phyloP scores from a whole-genome alignment of 2,888 invertebrate genomes.

The Capitulum mitella region DNA sequence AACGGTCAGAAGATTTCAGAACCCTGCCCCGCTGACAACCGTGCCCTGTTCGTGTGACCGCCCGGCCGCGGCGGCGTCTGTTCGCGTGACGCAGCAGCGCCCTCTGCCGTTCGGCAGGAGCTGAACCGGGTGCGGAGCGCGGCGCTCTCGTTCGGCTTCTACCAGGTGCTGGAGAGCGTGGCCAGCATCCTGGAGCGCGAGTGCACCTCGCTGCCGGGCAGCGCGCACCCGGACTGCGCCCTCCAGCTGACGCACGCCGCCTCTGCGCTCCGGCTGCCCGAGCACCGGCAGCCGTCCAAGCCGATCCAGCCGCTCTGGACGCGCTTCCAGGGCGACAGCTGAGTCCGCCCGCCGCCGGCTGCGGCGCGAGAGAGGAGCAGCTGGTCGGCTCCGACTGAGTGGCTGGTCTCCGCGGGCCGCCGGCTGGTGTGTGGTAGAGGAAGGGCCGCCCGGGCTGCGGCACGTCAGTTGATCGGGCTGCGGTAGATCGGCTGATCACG shows the following conservation, averaged over 20 bases:
- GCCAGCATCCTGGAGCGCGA: slow-evolving; percentile 83
- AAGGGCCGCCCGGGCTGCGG: too few relatives aligned
- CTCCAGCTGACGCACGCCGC: slow-evolving; percentile 85
- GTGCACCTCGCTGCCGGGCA: slow-evolving; percentile 66
- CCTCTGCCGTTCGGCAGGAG: too few relatives aligned
- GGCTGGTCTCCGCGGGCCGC: not conserved
- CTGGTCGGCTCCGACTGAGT: not conserved
- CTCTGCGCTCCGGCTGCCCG: slow-evolving; percentile 64
- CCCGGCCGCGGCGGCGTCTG: too few relatives aligned
- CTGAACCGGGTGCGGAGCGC: slow-evolving; percentile 81
- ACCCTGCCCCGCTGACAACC: too few relatives aligned
- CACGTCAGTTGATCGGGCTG: too few relatives aligned
- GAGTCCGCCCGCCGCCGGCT: not conserved
- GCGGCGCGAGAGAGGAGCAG: not conserved
- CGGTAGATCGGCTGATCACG: too few relatives aligned
- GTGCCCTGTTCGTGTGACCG: too few relatives aligned
- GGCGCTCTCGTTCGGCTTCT: slow-evolving; percentile 83
- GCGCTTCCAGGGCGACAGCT: slow-evolving; percentile 13
- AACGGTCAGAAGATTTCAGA: too few relatives aligned
- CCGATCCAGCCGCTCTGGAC: slow-evolving; percentile 24
- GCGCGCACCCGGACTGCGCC: slow-evolving; percentile 75
- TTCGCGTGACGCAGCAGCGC: too few relatives aligned
- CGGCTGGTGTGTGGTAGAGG: too few relatives aligned
- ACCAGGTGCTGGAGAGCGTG: slow-evolving; percentile 75
- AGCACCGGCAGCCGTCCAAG: not conserved